phyloP scores from a whole-genome alignment of 2,888 invertebrate species.

The Campopleginae sp. region DNA sequence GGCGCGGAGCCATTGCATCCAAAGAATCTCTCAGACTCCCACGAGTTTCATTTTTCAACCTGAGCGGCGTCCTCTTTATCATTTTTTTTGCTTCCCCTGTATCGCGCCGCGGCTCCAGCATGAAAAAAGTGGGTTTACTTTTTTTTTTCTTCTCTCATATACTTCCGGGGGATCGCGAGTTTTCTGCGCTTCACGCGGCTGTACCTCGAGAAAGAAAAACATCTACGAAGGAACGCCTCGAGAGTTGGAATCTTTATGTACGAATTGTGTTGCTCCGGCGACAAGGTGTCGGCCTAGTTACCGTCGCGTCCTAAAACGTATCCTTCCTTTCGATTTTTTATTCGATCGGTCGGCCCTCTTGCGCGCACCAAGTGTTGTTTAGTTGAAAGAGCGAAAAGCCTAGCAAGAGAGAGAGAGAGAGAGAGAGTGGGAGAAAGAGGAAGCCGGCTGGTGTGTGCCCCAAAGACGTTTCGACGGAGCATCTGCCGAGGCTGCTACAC shows the following conservation, averaged over 20 bases:
- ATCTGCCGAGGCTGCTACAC: conserved; percentile 78
- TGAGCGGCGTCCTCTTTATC: conserved; percentile 25
- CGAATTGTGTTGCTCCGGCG: neutral
- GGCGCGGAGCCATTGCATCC: conserved; percentile 51
- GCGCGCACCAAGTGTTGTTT: conserved; percentile 35
- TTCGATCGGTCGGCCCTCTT: conserved; percentile 25
- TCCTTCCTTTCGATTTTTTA: conserved; percentile 37
- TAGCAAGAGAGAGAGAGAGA: conserved; percentile 41
- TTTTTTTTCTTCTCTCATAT: neutral
- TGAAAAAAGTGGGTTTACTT: neutral
- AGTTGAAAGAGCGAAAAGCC: conserved; percentile 27
- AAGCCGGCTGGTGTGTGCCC: conserved; percentile 76
- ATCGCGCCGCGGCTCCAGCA: neutral
- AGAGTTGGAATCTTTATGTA: neutral
- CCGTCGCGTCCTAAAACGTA: neutral
- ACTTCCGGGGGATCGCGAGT: neutral
- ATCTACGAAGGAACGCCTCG: no score
- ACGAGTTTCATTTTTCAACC: conserved; percentile 42
- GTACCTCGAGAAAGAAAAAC: neutral
- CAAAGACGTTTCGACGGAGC: conserved; percentile 80
- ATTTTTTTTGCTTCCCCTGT: conserved; percentile 11
- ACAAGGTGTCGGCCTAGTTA: conserved; percentile 17
- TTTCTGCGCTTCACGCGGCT: neutral
- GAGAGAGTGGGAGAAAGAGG: conserved; percentile 53
- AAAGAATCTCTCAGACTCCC: conserved; percentile 6